These are phyloP conservation scores for Cyclophora punctaria DNA, from an alignment of 2,888 invertebrate species.

Conservation along the genomic window DNA sequence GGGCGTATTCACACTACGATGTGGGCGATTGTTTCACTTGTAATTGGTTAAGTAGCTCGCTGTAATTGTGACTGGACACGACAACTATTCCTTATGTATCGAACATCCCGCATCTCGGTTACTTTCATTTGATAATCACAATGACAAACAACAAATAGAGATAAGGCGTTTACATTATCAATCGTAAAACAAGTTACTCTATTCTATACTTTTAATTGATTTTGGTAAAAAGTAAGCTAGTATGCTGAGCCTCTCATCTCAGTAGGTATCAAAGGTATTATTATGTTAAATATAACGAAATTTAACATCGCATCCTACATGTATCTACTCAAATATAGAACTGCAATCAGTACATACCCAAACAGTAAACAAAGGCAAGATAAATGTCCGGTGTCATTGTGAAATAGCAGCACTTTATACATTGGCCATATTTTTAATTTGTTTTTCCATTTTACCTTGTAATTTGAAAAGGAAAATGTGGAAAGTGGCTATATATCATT, in stretches of 20 bases:
- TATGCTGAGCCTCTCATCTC: no score
- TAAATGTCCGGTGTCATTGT: constrained; percentile 2
- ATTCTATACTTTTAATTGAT: no score
- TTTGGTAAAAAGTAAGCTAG: no score
- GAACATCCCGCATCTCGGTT: neutral
- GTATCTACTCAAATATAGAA: no score
- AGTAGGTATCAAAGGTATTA: neutral
- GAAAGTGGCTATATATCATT: constrained; percentile 27
- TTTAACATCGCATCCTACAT: neutral
- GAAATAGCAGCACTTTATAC: neutral
- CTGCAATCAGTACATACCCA: neutral
- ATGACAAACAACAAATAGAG: no score
- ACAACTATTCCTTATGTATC: constrained; percentile 22
- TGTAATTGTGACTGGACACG: constrained; percentile 65
- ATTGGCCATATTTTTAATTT: constrained; percentile 15
- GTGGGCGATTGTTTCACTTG: constrained; percentile 69
- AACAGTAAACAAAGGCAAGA: neutral
- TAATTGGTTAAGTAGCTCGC: constrained; percentile 70
- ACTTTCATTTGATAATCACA: neutral
- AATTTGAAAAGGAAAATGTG: constrained; percentile 20
- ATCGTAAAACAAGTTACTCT: no score
- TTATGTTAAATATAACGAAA: neutral
- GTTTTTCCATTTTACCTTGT: constrained; percentile 18
- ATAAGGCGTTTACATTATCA: no score
- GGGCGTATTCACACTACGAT: constrained; percentile 69